Evolutionary conservation across 2,113 vertebrate genomes (phyloP).

Genomic region (Melanerpes aurifrons): DNA sequence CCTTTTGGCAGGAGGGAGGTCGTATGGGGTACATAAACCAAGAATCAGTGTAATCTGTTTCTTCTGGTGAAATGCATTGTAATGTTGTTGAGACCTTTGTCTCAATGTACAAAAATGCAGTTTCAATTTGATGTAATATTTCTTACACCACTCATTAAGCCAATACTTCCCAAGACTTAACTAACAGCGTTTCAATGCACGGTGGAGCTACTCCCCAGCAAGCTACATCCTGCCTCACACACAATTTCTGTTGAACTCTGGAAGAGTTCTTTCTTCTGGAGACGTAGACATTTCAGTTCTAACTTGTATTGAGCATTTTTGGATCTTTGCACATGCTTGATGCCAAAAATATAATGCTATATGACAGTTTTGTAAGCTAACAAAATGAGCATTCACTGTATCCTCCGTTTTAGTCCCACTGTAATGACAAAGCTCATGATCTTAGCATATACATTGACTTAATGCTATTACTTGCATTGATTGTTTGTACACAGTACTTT

Average conservation of each 20-base stretch:
- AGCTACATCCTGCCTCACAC: conserved; percentile 4
- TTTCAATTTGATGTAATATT: not conserved
- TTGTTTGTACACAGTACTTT: not conserved
- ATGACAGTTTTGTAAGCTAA: not conserved
- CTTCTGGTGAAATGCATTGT: not conserved
- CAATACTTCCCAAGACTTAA: not conserved
- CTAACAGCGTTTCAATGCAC: not conserved
- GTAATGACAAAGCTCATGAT: not conserved
- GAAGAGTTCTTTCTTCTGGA: not conserved
- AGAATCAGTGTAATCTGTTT: not conserved
- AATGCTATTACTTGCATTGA: not conserved
- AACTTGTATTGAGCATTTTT: not conserved
- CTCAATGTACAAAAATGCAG: not conserved
- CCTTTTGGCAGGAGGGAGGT: not conserved
- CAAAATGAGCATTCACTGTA: not conserved
- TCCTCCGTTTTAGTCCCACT: not conserved
- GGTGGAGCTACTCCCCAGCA: not conserved
- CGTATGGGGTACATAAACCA: not conserved
- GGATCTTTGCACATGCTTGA: not conserved
- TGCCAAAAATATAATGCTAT: conserved; percentile 9
- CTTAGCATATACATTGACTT: not conserved
- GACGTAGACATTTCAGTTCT: conserved; percentile 7
- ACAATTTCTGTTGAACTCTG: not conserved
- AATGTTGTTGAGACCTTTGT: not conserved
- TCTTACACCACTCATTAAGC: not conserved